phyloP scores from a whole-genome alignment of 2,797 vertebrate genomes.

The Chelidonichthys spinosus region DNA sequence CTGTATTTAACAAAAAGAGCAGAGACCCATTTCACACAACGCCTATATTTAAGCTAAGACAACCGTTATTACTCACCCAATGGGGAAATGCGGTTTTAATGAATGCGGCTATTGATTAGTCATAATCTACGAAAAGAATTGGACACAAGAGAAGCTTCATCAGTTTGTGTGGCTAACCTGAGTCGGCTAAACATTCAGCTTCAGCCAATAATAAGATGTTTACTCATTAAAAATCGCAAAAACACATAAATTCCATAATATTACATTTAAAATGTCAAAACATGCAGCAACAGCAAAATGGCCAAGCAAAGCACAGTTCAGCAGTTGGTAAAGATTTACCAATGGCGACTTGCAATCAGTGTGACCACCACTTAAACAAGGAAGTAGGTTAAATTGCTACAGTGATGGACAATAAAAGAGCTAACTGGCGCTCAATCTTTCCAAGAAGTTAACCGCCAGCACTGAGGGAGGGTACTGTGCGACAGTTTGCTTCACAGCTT shows the following conservation, averaged over 20 bases:
- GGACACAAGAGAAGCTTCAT: background rate
- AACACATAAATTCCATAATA: background rate
- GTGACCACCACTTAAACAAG: constrained; percentile 34
- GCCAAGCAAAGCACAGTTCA: constrained; percentile 3
- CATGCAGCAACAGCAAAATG: background rate
- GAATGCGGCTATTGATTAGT: background rate
- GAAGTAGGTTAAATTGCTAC: constrained; percentile 30
- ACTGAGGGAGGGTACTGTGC: background rate
- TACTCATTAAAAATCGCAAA: background rate
- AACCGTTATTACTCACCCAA: too few relatives aligned
- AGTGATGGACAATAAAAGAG: constrained; percentile 36
- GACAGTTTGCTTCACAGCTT: background rate
- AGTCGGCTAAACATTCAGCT: background rate
- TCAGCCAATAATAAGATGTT: background rate
- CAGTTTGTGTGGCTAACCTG: background rate
- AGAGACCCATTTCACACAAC: background rate
- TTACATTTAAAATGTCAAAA: background rate
- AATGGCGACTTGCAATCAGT: constrained; percentile 18
- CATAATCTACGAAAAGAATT: background rate
- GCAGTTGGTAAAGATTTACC: constrained; percentile 17
- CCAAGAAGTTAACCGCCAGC: constrained; percentile 30
- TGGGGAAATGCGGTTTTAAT: background rate
- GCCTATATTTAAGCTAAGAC: too few relatives aligned
- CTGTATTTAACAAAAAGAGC: constrained; percentile 4
- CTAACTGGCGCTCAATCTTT: constrained; percentile 18